Percentiles rank a stretch among this genome's conserved stretches.
These are phyloP conservation scores for Lasioglossum baleicum DNA, from an alignment of 1,140 invertebrate genomes.

Conservation along the genomic window DNA sequence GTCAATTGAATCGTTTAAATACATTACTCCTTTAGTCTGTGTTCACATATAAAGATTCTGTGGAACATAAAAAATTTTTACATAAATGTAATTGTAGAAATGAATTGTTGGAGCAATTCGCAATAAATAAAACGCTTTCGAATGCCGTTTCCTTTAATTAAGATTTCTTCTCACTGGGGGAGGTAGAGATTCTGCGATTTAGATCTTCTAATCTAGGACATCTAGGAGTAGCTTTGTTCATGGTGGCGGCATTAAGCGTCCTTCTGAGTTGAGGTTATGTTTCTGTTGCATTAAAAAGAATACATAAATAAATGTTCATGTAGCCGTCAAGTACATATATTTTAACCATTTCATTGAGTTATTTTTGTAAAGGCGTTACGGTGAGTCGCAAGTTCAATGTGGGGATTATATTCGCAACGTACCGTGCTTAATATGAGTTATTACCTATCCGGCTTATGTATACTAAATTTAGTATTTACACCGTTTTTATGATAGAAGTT, in stretches of 20 bases:
- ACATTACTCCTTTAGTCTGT: too few relatives aligned
- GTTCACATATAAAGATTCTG: neutral
- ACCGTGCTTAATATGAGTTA: neutral
- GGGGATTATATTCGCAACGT: neutral
- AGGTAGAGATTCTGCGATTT: neutral
- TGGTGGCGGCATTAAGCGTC: constrained; percentile 54
- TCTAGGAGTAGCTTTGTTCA: neutral
- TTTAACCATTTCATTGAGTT: constrained; percentile 46
- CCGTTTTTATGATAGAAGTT: constrained; percentile 4
- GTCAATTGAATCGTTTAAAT: too few relatives aligned
- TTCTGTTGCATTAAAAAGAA: constrained; percentile 25
- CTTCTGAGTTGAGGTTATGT: constrained; percentile 50
- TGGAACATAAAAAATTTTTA: neutral
- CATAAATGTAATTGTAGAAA: neutral
- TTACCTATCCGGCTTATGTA: neutral
- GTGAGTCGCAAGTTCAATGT: constrained; percentile 27
- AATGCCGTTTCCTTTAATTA: neutral
- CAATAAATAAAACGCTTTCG: neutral
- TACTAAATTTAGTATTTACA: neutral
- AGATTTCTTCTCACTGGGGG: neutral
- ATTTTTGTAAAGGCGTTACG: constrained; percentile 50
- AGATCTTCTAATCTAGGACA: neutral
- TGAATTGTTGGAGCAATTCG: neutral
- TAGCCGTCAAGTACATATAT: constrained; percentile 43
- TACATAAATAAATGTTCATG: constrained; percentile 58